Conservation (phyloP, 2,113 vertebrate genomes). For the Antennarius striatus region DNA sequence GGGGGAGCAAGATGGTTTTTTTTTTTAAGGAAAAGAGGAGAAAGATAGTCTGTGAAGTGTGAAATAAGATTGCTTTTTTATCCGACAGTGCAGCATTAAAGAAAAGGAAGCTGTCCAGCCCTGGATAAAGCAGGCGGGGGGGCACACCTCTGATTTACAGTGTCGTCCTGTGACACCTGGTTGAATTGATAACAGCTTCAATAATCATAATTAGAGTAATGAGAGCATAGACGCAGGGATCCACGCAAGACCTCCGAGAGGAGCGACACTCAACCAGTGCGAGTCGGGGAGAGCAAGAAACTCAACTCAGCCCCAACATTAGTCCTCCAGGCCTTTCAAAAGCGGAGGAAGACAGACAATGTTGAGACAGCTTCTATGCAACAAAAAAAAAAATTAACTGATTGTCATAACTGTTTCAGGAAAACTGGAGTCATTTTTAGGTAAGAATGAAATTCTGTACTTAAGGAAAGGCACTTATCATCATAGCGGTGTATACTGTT, state of each 20-base stretch:
- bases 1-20: conserved; percentile 36
- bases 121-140: conserved; percentile 58
- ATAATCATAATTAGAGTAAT: conserved; percentile 78
- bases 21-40: conserved; percentile 66
- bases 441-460: conserved; percentile 57
- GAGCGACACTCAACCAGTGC: conserved; percentile 47
- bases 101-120: conserved; percentile 78
- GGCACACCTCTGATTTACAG: conserved; percentile 59
- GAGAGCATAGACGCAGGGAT: conserved; percentile 62
- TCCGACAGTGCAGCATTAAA: conserved; percentile 75
- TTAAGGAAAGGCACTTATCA: conserved; percentile 64
- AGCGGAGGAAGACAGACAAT: conserved; percentile 37
- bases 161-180: conserved; percentile 71
- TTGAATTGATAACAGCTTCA: conserved; percentile 76
- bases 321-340: conserved; percentile 47
- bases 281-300: conserved; percentile 42
- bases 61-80: conserved; percentile 85
- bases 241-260: conserved; percentile 43
- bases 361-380: conserved; percentile 27
- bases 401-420: conserved; percentile 44
- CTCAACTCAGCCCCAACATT: conserved; percentile 47
- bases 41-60: conserved; percentile 81
- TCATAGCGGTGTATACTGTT: conserved; percentile 56
- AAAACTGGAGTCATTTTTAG: conserved; percentile 61
- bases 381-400: conserved; percentile 27